phyloP scores from a whole-genome alignment of 2,888 invertebrate species.

The Nasonia oneida region DNA sequence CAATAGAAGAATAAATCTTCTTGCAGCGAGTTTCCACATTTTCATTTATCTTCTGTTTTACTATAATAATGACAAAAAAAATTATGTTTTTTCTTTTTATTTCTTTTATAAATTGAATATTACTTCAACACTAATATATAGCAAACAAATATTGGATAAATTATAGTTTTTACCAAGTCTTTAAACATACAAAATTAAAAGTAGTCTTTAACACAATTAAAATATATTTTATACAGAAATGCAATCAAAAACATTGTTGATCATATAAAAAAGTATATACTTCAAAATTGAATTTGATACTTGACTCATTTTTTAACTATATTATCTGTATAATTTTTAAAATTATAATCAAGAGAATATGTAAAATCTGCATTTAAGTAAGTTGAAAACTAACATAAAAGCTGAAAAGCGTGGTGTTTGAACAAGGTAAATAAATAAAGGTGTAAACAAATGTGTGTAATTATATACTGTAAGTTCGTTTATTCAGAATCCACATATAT shows the following conservation, averaged over 20 bases:
- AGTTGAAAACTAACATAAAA: background rate
- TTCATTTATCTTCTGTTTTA: slow-evolving; percentile 66
- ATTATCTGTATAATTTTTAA: slow-evolving; percentile 22
- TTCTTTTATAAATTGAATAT: too few species aligned
- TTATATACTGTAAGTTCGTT: slow-evolving; percentile 22
- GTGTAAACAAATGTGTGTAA: slow-evolving; percentile 22
- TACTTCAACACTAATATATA: too few species aligned
- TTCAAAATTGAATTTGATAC: background rate
- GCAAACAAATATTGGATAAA: too few species aligned
- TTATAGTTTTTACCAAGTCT: background rate
- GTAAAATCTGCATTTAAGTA: background rate
- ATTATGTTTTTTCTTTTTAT: background rate
- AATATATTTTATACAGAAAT: too few species aligned
- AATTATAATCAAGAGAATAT: background rate
- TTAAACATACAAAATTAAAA: too few species aligned
- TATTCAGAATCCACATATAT: slow-evolving; percentile 21
- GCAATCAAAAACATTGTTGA: too few species aligned
- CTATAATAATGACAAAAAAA: slow-evolving; percentile 65
- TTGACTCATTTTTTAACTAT: background rate
- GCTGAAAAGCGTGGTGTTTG: background rate
- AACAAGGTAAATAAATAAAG: slow-evolving; percentile 50
- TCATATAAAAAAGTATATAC: background rate
- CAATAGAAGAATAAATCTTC: slow-evolving; percentile 67
- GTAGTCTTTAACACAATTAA: too few species aligned
- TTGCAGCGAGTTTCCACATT: slow-evolving; percentile 66